A percentile compares a stretch with the other conserved stretches of the same genome.
Conservation (phyloP, 2,113 vertebrate species). For the Phyllostomus discolor region DNA sequence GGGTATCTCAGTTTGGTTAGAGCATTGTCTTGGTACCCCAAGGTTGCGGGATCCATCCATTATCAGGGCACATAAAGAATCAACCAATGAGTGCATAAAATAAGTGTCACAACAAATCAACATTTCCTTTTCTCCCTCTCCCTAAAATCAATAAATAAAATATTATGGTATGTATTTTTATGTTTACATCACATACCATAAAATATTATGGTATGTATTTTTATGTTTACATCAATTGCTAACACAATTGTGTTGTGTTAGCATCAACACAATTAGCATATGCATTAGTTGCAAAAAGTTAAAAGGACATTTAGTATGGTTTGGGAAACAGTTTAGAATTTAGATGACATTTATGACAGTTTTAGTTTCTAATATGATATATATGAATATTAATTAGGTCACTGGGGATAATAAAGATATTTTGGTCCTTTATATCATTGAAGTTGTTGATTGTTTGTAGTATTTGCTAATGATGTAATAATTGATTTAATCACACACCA, state of each 20-base stretch:
- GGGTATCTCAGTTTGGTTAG: no score
- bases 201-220: not conserved
- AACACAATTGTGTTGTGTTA: no score
- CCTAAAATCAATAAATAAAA: no score
- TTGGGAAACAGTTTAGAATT: constrained; percentile 29
- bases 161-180: not conserved
- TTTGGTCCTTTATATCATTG: not conserved
- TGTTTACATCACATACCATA: not conserved
- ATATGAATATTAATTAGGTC: not conserved
- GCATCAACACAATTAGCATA: not conserved
- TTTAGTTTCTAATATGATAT: not conserved
- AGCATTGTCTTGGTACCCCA: no score
- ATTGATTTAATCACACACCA: not conserved
- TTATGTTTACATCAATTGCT: not conserved
- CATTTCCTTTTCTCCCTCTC: no score
- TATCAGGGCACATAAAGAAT: no score
- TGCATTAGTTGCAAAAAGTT: not conserved
- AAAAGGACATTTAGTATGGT: not conserved
- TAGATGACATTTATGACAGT: not conserved
- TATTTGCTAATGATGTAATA: not conserved
- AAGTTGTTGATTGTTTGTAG: not conserved
- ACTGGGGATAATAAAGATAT: not conserved
- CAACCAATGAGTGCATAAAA: no score
- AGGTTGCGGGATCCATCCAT: no score
- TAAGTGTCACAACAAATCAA: no score